Base-by-base conservation (phyloP, 2,113 vertebrate species). In the Melanocharis versteri region DNA sequence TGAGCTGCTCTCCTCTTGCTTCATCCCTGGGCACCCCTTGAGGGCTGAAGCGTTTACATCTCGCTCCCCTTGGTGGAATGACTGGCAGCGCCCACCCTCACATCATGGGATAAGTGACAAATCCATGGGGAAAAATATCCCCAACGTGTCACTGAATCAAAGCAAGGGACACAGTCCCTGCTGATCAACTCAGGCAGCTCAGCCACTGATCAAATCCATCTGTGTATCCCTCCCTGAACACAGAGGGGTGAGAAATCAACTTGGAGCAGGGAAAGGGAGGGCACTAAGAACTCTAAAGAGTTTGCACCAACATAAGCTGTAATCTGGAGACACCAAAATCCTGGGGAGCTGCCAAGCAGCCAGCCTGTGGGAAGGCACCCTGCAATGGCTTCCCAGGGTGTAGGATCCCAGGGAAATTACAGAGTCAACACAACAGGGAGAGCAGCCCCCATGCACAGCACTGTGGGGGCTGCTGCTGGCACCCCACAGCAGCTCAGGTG, bases 1-100 rank as follows among this genome's bases (percentile, higher is more conserved):
- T 65, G 78, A 86, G 78, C 84, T 94, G 71, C 47, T 90, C 5
- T 76, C 44, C 40, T 94, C 75, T 94, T 39, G 23, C 58, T 88
- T 83, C 85, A 79, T 60, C 71, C 68, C 64, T 58, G 33, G 9
- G 24, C 18, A 4, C 7, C 27, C 13, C 40, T 31, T 6, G 2
- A 37, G 68, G 71, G 28, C 50, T 82, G 79, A 66, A 66, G 58
- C 3, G 2, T 7, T 8, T 33, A 35, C 5, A 4, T 50, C 45
- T 73, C 0, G 0, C 21, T 69, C 40, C 23, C 48, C 45, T 64
- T 5, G 31, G 9, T n/a, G 50, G 62, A 50, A 31, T 14, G 15
- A 26, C 35, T 58, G 64, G 31, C 31, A 70, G 72, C 26, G 73
- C 8, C 33, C 13, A 5, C n/a, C 15, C n/a, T 68, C 4, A 3